Percentiles rank a stretch among this genome's conserved stretches.
phyloP scores from a whole-genome alignment of 2,113 vertebrate species.

The Machaerirhynchus nigripectus region DNA sequence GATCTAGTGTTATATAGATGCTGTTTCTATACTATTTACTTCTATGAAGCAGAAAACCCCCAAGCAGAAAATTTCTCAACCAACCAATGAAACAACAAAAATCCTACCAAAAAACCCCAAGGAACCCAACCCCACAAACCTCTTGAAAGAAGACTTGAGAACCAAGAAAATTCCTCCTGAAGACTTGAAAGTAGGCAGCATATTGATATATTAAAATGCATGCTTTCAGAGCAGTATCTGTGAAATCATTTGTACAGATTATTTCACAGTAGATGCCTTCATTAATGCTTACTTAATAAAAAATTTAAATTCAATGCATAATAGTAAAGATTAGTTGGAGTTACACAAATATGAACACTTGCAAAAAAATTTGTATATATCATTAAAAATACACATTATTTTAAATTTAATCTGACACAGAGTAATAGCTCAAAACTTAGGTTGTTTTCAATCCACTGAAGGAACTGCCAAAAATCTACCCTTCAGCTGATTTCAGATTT shows the following conservation, averaged over 20 bases:
- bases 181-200: neutral
- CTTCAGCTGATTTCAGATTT: neutral
- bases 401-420: neutral
- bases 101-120: neutral
- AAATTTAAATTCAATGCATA: neutral
- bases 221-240: neutral
- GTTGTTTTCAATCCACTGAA: neutral
- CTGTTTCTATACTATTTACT: neutral
- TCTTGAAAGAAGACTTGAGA: neutral
- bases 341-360: neutral
- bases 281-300: neutral
- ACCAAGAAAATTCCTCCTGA: neutral
- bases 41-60: neutral
- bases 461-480: neutral
- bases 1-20: neutral
- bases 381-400: neutral
- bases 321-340: neutral
- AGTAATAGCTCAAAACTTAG: neutral
- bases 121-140: neutral
- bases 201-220: neutral
- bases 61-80: neutral
- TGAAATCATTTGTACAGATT: neutral
- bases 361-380: accelerated
- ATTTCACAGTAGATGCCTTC: neutral
- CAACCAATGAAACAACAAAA: neutral